phyloP scores from a whole-genome alignment of 2,113 vertebrate species.

The Fregetta grallaria region DNA sequence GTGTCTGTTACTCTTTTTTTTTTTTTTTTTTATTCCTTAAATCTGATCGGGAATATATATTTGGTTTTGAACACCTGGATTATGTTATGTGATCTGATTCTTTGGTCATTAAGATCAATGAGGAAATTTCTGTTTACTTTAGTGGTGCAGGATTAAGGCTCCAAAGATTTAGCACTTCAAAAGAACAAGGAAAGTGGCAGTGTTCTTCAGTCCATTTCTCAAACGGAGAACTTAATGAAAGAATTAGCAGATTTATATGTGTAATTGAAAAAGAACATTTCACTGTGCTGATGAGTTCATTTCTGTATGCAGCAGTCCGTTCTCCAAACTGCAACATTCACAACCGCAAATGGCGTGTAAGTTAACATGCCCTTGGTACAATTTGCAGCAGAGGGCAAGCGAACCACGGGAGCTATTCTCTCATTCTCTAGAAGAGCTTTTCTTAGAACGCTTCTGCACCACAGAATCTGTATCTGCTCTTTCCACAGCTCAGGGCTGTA shows the following conservation, averaged over 20 bases:
- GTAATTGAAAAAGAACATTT: not conserved
- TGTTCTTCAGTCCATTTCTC: not conserved
- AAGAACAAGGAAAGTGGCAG: not conserved
- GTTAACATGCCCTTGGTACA: not conserved
- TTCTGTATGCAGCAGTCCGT: not conserved
- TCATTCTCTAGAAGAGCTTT: not conserved
- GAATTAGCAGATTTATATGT: not conserved
- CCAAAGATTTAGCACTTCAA: not conserved
- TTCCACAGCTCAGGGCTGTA: not conserved
- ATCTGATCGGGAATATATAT: not conserved
- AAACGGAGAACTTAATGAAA: not conserved
- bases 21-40: not conserved
- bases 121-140: not conserved
- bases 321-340: not conserved
- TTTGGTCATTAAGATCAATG: not conserved
- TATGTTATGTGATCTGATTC: not conserved
- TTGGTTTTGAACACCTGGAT: not conserved
- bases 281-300: not conserved
- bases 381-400: not conserved
- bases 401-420: not conserved
- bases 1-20: not conserved
- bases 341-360: rapidly evolving
- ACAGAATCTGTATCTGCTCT: not conserved
- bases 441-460: not conserved
- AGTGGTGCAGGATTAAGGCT: not conserved